Base-by-base conservation (phyloP, 2,888 invertebrate genomes). In the Rhagonycha fulva region DNA sequence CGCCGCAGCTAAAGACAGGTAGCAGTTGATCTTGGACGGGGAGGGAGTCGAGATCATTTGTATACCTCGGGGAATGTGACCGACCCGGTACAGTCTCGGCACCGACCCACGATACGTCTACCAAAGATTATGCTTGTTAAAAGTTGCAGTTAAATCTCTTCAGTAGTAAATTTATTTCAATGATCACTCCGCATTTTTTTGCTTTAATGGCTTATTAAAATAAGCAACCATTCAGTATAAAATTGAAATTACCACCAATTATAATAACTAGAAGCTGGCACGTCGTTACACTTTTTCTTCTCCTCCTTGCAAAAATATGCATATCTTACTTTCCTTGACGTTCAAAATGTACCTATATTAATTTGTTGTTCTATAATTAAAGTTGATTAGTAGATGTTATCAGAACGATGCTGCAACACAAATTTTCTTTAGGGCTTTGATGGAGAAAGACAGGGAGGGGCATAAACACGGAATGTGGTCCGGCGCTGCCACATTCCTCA, bases 1-100 rank as follows among this genome's bases (percentile, higher is more conserved):
- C 84, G 84, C 84, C 83, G 85, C 85, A 86, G 85, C 84, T 85
- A 85, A 86, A 88, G 87, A 88, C 88, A 87, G 88, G 88, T 88
- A 88, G 88, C 87, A 83, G 86, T 82, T 68, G 62, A 74, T 61
- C 32, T 61, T 75, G 75, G 78, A 78, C 74, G 80, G 79, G 81
- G 81, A 80, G 84, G 84, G 81, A 78, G 81, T 80, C 82, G 83
- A 87, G 87, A 87, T 89, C 88, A 89, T 87, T 87, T 87, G 88
- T 88, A 88, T 89, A 88, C 87, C 84, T 85, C 84, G 87, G 87
- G 88, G 88, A 87, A 88, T 88, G 88, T 87, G 87, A 86, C 87
- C 86, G 86, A 83, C 85, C 87, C 85, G 86, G 87, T 87, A 87
- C 87, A 87, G 84, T 87, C 87, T 81, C 82, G 81, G 81, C 82